Base-by-base conservation (phyloP, 2,888 invertebrate species). In the Drosophila incognita region DNA sequence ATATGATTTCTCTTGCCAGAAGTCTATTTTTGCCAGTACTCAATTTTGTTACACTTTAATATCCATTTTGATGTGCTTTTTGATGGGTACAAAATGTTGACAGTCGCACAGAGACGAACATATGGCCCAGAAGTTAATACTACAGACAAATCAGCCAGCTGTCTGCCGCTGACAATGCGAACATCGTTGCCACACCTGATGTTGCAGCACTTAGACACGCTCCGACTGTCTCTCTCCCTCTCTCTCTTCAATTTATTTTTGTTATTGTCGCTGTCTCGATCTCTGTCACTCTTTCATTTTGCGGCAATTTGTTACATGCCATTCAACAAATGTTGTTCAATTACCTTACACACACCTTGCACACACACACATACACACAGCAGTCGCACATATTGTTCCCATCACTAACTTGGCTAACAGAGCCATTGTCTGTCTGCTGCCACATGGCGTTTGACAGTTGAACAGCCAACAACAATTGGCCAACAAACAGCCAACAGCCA, bases 321-420 rank as follows among this genome's bases (percentile, higher is more conserved):
- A 87, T 89, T 90, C 89, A 89, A 82, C 90, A 87, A 90, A 90
- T 87, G 89, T 84, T 89, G 82, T 89, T 87, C 90, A 87, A 90
- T 87, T 87, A 90, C 90, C 74, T 84, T 10, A 33, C 33, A 33
- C 10, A 33, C 33, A 33, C 33, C 33, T 72, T 36, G 35, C 58
- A 61, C 54, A 54, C 57, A 54, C 57, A 46, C 31, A 59, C 38
- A 18, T 10, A 18, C 31, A 58, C 27, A 66, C 33, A 40, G 35
- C 60, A 31, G 40, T 24, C 36, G 29, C 13, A 38, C 29, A 86
- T 64, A 68, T 57, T 83, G 70, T 71, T 81, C 70, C 69, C 59
- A 63, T 68, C 69, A 60, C 63, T 60, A 81, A 67, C 74, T 67
- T 57, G 75, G 71, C 69, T 80, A 63, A 70, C 69, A 60, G 62